Percentiles rank a stretch among this genome's conserved stretches.
Evolutionary conservation across 2,113 vertebrate species (phyloP).

Genomic region (Willisornis vidua): DNA sequence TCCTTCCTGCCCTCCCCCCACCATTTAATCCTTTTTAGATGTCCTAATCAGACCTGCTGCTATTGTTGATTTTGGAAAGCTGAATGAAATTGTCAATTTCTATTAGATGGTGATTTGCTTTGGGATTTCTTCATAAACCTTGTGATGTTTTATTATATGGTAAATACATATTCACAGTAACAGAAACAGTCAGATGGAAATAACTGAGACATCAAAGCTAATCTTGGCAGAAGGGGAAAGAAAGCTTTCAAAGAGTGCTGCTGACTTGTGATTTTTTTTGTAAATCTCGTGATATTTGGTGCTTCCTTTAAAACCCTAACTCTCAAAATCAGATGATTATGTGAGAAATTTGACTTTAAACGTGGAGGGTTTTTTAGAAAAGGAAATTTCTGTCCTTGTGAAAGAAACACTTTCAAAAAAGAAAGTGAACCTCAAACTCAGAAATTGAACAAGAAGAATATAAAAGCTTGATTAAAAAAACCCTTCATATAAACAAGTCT

Average conservation of each 20-base stretch:
- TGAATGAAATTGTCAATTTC: background rate
- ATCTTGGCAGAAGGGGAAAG: background rate
- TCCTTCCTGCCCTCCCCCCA: no score
- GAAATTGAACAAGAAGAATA: background rate
- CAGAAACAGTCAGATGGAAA: background rate
- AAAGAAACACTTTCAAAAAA: background rate
- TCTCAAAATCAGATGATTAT: conserved; percentile 2
- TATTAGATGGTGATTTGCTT: background rate
- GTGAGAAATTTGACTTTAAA: conserved; percentile 5
- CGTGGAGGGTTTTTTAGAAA: background rate
- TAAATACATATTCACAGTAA: background rate
- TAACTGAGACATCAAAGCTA: conserved; percentile 15
- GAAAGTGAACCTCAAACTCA: background rate
- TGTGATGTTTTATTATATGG: background rate
- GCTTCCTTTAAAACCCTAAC: background rate
- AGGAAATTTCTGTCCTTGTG: background rate
- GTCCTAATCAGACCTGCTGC: background rate
- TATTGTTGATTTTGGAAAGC: background rate
- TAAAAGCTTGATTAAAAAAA: background rate
- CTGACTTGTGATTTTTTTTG: background rate
- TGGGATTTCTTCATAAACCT: conserved; percentile 11
- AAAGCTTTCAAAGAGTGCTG: background rate
- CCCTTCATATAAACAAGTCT: background rate
- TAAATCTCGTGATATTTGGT: background rate
- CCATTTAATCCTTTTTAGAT: background rate